phyloP scores from a whole-genome alignment of 2,113 vertebrate genomes.

The Apistogramma diplotaenia region DNA sequence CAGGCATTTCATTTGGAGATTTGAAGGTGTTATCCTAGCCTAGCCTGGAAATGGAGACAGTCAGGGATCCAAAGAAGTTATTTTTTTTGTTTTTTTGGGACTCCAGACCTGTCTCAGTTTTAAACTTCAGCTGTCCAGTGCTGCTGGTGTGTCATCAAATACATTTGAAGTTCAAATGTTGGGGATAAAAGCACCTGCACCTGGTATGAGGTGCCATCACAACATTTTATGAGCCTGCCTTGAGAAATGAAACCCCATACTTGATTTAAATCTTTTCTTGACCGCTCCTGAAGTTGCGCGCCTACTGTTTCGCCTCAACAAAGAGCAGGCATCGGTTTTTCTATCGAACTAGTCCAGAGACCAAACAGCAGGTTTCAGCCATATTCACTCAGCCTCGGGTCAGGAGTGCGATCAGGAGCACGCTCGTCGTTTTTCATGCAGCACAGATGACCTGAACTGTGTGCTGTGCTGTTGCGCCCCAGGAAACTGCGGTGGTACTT shows the following conservation, averaged over 20 bases:
- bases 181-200: too few species aligned
- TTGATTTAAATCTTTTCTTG: neutral
- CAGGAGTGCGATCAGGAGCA: neutral
- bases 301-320: neutral
- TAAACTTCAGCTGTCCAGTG: neutral
- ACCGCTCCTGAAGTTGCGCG: too few species aligned
- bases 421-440: neutral
- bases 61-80: too few species aligned
- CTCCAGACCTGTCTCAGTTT: neutral
- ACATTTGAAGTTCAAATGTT: neutral
- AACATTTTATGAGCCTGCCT: neutral
- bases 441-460: neutral
- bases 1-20: too few species aligned
- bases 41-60: too few species aligned
- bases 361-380: neutral
- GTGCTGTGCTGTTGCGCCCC: neutral
- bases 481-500: neutral
- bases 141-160: neutral
- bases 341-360: neutral
- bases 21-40: too few species aligned
- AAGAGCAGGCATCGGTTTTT: neutral
- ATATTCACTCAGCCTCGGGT: fast-evolving
- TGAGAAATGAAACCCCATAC: neutral
- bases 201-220: neutral
- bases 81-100: too few species aligned